phyloP scores from a whole-genome alignment of 2,797 vertebrate species.

The Neosilurus mollespiculum region DNA sequence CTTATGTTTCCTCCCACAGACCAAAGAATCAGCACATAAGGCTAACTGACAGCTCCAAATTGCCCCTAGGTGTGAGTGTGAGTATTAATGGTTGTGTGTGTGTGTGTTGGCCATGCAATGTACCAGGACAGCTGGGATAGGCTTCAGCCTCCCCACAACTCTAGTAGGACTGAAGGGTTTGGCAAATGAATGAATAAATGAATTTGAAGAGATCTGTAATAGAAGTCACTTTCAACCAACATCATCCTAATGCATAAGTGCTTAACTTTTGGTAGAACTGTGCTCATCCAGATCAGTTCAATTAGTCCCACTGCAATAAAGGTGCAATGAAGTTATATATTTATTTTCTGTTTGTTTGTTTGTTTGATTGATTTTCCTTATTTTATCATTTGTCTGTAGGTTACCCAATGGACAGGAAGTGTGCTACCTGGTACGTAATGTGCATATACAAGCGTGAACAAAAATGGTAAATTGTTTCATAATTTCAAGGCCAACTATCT shows the following conservation, averaged over 20 bases:
- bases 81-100: no score
- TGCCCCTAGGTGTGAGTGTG: no score
- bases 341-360: no score
- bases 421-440: neutral
- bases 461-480: neutral
- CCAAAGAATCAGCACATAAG: no score
- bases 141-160: no score
- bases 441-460: neutral
- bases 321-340: neutral
- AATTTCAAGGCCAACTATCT: neutral
- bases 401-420: neutral
- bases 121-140: no score
- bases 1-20: no score
- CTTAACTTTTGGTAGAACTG: neutral
- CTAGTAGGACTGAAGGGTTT: no score
- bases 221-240: neutral
- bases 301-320: neutral
- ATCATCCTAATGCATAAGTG: neutral
- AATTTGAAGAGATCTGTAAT: neutral
- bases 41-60: no score
- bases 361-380: neutral
- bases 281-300: neutral
- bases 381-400: neutral
- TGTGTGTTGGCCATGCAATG: no score
- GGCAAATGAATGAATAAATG: no score